Conservation (phyloP, 2,797 vertebrate genomes). For the Parauchenoglanis ngamensis region DNA sequence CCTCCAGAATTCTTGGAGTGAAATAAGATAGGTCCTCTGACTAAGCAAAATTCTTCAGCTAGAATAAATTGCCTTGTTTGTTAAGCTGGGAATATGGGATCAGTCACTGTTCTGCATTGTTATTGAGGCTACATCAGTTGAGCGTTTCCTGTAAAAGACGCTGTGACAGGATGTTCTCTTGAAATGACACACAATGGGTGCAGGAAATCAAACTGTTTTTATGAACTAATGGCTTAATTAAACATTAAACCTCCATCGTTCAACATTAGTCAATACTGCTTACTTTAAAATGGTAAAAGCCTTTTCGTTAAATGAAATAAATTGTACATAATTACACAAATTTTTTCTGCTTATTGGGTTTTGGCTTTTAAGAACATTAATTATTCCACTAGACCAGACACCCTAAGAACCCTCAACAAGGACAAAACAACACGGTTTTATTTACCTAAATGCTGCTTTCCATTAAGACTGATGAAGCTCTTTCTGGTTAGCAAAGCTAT, state of each 20-base stretch:
- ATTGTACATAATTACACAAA: constrained; percentile 9
- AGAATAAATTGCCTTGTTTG: background rate
- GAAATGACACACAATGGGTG: background rate
- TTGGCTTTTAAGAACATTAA: constrained; percentile 7
- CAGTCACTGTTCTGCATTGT: background rate
- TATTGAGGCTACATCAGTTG: background rate
- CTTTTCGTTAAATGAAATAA: constrained; percentile 16
- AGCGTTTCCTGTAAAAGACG: background rate
- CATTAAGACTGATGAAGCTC: constrained; percentile 3
- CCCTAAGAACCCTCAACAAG: background rate
- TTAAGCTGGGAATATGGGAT: background rate
- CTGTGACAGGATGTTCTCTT: background rate
- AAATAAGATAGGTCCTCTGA: background rate
- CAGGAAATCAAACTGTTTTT: constrained; percentile 12
- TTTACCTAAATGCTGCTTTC: constrained; percentile 6
- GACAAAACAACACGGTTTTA: background rate
- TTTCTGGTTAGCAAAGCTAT: constrained; percentile 6
- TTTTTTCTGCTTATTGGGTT: constrained; percentile 17
- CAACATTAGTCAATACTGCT: background rate
- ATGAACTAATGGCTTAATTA: background rate
- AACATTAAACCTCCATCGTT: background rate
- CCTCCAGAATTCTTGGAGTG: background rate
- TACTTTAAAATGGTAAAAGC: constrained; percentile 13
- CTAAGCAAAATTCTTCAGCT: constrained; percentile 3
- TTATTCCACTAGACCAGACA: background rate